phyloP scores from a whole-genome alignment of 2,888 invertebrate species.

The Eretmocerus hayati region DNA sequence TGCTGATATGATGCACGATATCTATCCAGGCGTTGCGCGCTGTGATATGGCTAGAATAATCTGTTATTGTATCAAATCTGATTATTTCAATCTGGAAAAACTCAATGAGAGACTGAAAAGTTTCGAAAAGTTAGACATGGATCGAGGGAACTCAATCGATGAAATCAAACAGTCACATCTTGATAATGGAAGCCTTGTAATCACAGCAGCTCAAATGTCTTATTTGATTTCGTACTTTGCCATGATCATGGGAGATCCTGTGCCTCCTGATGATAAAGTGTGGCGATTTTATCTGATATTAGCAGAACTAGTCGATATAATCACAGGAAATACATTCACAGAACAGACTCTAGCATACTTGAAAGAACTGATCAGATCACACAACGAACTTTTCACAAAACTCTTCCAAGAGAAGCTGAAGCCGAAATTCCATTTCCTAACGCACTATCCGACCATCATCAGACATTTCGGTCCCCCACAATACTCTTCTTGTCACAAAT shows the following conservation, averaged over 20 bases:
- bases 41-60: conserved; percentile 32
- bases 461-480: too few species aligned
- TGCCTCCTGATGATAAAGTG: conserved; percentile 11
- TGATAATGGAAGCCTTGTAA: conserved; percentile 15
- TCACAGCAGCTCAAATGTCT: conserved; percentile 32
- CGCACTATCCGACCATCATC: too few species aligned
- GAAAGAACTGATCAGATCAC: too few species aligned
- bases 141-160: conserved; percentile 24
- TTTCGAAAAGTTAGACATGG: conserved; percentile 23
- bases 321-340: too few species aligned
- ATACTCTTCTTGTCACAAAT: too few species aligned
- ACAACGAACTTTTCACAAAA: too few species aligned
- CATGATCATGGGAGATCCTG: conserved; percentile 17
- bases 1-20: conserved; percentile 37
- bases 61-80: conserved; percentile 16
- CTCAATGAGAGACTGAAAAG: conserved; percentile 27
- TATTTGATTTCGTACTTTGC: conserved; percentile 27
- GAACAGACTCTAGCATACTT: too few species aligned
- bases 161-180: conserved; percentile 2
- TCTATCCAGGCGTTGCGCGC: conserved; percentile 29
- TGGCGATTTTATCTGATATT: too few species aligned
- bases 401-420: too few species aligned
- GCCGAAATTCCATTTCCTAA: too few species aligned
- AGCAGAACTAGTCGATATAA: too few species aligned
- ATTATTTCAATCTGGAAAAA: conserved; percentile 23